Conservation (phyloP, 2,888 invertebrate species). For the Aplocera efformata region DNA sequence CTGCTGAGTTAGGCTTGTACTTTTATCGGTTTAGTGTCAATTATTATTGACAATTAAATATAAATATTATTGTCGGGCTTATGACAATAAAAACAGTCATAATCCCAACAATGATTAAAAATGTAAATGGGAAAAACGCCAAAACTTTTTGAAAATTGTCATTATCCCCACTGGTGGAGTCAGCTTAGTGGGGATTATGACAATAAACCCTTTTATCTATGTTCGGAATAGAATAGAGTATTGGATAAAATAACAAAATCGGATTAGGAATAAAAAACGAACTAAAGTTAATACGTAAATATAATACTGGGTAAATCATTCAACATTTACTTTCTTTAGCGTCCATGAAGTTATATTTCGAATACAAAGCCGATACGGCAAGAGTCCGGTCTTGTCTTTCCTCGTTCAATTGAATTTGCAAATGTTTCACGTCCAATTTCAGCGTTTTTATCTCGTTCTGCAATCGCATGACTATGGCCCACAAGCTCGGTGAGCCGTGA, state of each 20-base stretch:
- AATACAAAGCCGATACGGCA: constrained; percentile 67
- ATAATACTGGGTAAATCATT: constrained; percentile 28
- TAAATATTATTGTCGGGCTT: too few relatives aligned
- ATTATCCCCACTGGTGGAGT: too few relatives aligned
- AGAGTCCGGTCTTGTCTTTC: constrained; percentile 81
- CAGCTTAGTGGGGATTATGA: too few relatives aligned
- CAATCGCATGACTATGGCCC: constrained; percentile 88
- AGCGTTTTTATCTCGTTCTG: constrained; percentile 86
- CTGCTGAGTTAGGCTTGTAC: too few relatives aligned
- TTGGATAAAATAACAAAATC: not conserved
- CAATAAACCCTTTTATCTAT: too few relatives aligned
- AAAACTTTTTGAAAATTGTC: too few relatives aligned
- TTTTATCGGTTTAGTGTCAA: too few relatives aligned
- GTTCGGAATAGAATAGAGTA: too few relatives aligned
- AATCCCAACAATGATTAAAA: too few relatives aligned
- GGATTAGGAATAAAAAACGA: constrained; percentile 14
- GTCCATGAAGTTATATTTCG: constrained; percentile 63
- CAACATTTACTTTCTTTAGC: constrained; percentile 76
- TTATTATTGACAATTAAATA: too few relatives aligned
- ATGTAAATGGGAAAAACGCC: too few relatives aligned
- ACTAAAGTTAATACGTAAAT: constrained; percentile 17
- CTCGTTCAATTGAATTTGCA: constrained; percentile 83
- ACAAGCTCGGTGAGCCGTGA: constrained; percentile 82
- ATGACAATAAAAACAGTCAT: too few relatives aligned
- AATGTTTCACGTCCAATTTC: constrained; percentile 80